Base-by-base conservation (phyloP, 1,140 invertebrate species). In the Sitophilus oryzae region DNA sequence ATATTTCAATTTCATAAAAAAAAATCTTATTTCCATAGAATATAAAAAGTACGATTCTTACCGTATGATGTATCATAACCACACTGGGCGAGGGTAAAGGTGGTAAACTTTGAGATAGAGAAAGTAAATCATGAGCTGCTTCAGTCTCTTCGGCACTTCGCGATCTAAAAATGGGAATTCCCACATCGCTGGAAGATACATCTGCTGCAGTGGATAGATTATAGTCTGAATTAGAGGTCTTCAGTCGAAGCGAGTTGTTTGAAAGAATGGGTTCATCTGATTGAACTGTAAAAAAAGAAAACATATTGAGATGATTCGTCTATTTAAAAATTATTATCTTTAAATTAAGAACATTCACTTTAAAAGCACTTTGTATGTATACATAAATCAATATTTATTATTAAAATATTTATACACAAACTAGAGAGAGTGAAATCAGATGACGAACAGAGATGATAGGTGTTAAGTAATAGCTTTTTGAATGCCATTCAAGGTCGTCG, bases 51-150 rank as follows among this genome's bases (percentile, higher is more conserved):
- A 38, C 36, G 36, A 11, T 3, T 25, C 41, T 56, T 45, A 70
- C 62, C 36, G 58, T 62, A 21, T 77, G 72, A 58, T 76, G 74
- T 21, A 79, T 78, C 47, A 77, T 78, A 14, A 80, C 77, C 0
- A 83, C 78, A 38, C 79, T 78, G 0, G 83, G 84, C 0, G 82
- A 81, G 20, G 83, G 82, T 9, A 89, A 71, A 0, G 86, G 86
- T 0, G 87, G 88, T 48, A 89, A 65, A 34, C 87, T 88, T 49
- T 88, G 80, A 2, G 87, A 88, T 9, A 91, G 73, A 52, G 89
- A 89, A 11, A 91, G 72, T n/a, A 91, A 74, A 66, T 90, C 88
- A 63, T 90, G 88, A 1, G 89, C 89, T 3, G 87, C 88, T 73
- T 89, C 88, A 1, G 86, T 89, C 67, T 91, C 89, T 61, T 87